Conservation (phyloP, 2,888 invertebrate genomes). For the Pseudanteris insignis region DNA sequence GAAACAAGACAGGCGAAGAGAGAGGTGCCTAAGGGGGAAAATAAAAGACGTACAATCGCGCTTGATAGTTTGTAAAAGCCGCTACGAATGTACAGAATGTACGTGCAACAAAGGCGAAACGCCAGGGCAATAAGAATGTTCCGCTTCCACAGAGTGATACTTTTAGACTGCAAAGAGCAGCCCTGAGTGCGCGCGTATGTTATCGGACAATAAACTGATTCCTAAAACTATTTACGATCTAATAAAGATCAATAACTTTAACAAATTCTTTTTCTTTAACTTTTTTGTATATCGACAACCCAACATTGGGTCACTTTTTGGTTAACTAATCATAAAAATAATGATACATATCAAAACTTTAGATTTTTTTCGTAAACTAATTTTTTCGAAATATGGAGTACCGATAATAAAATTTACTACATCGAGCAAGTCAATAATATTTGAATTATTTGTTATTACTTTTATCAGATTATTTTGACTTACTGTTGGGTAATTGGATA, state of each 20-base stretch:
- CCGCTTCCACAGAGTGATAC: conserved; percentile 26
- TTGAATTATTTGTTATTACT: too few relatives aligned
- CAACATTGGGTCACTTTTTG: too few relatives aligned
- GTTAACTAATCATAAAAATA: too few relatives aligned
- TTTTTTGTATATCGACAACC: too few relatives aligned
- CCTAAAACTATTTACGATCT: conserved; percentile 22
- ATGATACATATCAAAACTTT: too few relatives aligned
- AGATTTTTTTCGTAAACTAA: too few relatives aligned
- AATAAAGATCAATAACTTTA: conserved; percentile 19
- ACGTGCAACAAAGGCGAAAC: conserved; percentile 19
- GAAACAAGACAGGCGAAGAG: conserved; percentile 3
- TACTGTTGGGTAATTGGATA: too few relatives aligned
- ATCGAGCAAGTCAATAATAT: too few relatives aligned
- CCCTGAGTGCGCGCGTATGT: conserved; percentile 15
- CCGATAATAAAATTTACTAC: too few relatives aligned
- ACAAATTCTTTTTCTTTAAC: too few relatives aligned
- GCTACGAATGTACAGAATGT: conserved; percentile 22
- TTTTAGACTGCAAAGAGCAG: conserved; percentile 21
- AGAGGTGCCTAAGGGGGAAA: conserved; percentile 2
- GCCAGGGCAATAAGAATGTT: conserved; percentile 21
- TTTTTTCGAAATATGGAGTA: too few relatives aligned
- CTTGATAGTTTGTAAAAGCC: conserved; percentile 8
- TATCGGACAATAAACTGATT: conserved; percentile 28
- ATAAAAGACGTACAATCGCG: conserved; percentile 18
- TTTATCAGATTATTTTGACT: too few relatives aligned